A percentile compares a stretch with the other conserved stretches of the same genome.
These are phyloP conservation scores for Nineta flava DNA, from an alignment of 2,888 invertebrate genomes.

Conservation along the genomic window DNA sequence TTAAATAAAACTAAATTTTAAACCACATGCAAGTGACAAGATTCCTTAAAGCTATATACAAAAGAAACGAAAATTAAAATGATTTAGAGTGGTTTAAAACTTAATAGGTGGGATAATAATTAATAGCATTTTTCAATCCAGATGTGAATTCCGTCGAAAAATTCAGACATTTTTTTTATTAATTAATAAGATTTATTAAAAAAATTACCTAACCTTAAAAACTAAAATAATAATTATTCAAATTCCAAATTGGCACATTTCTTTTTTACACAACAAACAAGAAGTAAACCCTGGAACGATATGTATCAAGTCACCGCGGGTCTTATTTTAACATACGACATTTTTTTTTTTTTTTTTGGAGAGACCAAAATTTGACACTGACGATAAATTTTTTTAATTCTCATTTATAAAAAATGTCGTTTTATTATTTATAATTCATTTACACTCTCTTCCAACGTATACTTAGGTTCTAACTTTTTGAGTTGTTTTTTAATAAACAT, in stretches of 20 bases:
- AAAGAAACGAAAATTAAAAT: too few species aligned
- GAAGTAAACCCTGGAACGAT: constrained; percentile 31
- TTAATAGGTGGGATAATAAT: too few species aligned
- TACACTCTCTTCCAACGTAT: constrained; percentile 2
- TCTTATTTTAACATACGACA: neutral
- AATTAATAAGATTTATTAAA: neutral
- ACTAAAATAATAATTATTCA: constrained; percentile 7
- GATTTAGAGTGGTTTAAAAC: too few species aligned
- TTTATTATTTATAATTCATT: neutral
- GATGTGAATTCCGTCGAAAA: too few species aligned
- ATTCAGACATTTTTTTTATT: neutral
- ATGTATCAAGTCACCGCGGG: constrained; percentile 24
- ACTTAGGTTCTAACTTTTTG: neutral
- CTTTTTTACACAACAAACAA: constrained; percentile 22
- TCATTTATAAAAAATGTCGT: neutral
- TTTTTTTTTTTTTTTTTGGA: too few species aligned
- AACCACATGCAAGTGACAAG: too few species aligned
- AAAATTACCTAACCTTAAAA: constrained; percentile 7
- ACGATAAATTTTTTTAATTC: too few species aligned
- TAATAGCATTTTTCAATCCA: too few species aligned
- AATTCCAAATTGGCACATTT: constrained; percentile 26
- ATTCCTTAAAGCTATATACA: too few species aligned
- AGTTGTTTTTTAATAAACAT: neutral
- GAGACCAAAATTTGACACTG: too few species aligned
- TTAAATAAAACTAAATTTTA: too few species aligned